Conservation (phyloP, 2,888 invertebrate genomes). For the Timema cristinae region DNA sequence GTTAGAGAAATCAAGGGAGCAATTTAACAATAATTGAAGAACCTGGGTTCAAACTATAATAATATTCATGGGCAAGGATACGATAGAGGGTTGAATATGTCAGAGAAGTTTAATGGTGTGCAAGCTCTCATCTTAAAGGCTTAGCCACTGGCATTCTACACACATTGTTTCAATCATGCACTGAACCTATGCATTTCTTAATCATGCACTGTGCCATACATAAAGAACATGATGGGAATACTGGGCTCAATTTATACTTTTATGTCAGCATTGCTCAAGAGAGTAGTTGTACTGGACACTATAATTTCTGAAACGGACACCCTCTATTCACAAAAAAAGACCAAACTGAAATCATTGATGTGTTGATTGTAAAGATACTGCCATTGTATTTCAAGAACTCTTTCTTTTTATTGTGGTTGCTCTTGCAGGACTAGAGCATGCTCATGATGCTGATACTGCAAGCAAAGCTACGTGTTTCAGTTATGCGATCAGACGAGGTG, state of each 20-base stretch:
- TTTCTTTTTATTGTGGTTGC: not conserved
- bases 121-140: not conserved
- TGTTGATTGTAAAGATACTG: not conserved
- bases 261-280: not conserved
- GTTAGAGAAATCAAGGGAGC: not conserved
- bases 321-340: not conserved
- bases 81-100: not conserved
- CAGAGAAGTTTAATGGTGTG: conserved; percentile 3
- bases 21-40: not conserved
- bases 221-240: conserved; percentile 7
- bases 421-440: not conserved
- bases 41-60: not conserved
- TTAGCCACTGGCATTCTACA: not conserved
- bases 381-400: not conserved
- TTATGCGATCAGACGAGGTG: not conserved
- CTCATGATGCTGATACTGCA: not conserved
- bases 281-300: not conserved
- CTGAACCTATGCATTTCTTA: not conserved
- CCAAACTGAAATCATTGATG: not conserved
- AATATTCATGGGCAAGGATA: not conserved
- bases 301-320: not conserved
- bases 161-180: not conserved
- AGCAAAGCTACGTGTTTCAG: not conserved
- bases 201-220: not conserved
- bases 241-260: not conserved